Evolutionary conservation across 2,888 invertebrate genomes (phyloP), one percentile per base, ranked within the genome.

Genomic region (Pristionchus fissidentatus): DNA sequence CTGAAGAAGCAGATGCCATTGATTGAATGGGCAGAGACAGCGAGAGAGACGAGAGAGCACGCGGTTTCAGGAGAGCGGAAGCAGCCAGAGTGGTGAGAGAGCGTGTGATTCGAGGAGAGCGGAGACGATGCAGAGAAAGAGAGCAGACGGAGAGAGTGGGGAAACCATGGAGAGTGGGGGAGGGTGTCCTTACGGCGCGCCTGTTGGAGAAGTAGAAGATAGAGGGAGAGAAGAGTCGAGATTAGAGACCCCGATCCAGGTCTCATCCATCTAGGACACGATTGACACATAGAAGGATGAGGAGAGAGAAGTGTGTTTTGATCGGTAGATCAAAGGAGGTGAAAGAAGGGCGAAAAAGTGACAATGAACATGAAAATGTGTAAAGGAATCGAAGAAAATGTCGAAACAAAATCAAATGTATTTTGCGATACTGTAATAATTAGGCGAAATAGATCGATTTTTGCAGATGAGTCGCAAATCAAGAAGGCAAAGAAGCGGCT

Each of bases 401-500:
- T 13, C n/a, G 60, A 26, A n/a, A 60, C 19, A 26, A 26, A n/a
- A n/a, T n/a, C n/a, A n/a, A n/a, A n/a, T n/a, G n/a, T n/a, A n/a
- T n/a, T 8, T n/a, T 52, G 3, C 52, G n/a, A 13, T 52, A 22
- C 19, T 22, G 52, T 22, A 52, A 4, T 10, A 52, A 52, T 52
- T 8, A 52, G 3, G 5, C 43, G 38, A 8, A 43, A 13, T 3
- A 35, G 49, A 57, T 46, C 0, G 3, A 41, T 43, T 4, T 22
- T 70, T 62, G 3, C 46, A 84, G 84, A 84, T 60, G 66, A 80
- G 52, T 85, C 90, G 55, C 84, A 86, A 60, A 86, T 86, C 83
- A 91, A 91, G 85, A 90, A 89, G 75, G 77, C 86, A 46, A 87
- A 84, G 77, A 90, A 90, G 85, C 87, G 87, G 43, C 66, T 85